Conservation (phyloP, 2,797 vertebrate genomes). For the Hephaestus fuliginosus region DNA sequence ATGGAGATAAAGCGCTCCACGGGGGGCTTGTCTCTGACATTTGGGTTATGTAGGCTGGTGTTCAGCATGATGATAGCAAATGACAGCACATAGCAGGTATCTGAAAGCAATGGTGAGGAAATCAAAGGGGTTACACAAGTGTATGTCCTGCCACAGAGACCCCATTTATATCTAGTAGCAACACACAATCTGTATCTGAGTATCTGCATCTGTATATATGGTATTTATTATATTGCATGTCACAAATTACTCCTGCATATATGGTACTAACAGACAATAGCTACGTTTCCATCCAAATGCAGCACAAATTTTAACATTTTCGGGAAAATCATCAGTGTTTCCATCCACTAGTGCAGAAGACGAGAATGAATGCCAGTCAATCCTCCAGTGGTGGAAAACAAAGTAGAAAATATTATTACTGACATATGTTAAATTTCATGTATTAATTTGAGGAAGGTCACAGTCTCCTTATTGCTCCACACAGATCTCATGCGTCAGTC, state of each 20-base stretch:
- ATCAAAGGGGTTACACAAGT: slow-evolving; percentile 16
- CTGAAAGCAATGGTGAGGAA: slow-evolving; percentile 77
- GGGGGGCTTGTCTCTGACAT: slow-evolving; percentile 95
- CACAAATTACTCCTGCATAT: not conserved
- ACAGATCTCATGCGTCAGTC: too few relatives aligned
- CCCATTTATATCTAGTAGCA: not conserved
- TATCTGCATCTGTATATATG: not conserved
- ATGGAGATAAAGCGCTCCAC: slow-evolving; percentile 97
- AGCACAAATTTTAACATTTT: too few relatives aligned
- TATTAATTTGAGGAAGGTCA: too few relatives aligned
- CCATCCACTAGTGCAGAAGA: too few relatives aligned
- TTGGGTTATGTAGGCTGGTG: slow-evolving; percentile 98
- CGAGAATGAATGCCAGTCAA: too few relatives aligned
- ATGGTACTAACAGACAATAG: not conserved
- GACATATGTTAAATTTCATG: too few relatives aligned
- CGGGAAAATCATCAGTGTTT: too few relatives aligned
- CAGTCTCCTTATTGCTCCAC: too few relatives aligned
- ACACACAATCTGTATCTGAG: not conserved
- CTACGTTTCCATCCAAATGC: too few relatives aligned
- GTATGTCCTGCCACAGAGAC: not conserved
- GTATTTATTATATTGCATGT: not conserved
- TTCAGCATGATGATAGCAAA: slow-evolving; percentile 99
- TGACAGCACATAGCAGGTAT: slow-evolving; percentile 97
- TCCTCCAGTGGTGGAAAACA: too few relatives aligned
- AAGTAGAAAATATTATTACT: too few relatives aligned